Evolutionary conservation across 2,797 vertebrate genomes (phyloP).

Genomic region (Coregonus sp.): DNA sequence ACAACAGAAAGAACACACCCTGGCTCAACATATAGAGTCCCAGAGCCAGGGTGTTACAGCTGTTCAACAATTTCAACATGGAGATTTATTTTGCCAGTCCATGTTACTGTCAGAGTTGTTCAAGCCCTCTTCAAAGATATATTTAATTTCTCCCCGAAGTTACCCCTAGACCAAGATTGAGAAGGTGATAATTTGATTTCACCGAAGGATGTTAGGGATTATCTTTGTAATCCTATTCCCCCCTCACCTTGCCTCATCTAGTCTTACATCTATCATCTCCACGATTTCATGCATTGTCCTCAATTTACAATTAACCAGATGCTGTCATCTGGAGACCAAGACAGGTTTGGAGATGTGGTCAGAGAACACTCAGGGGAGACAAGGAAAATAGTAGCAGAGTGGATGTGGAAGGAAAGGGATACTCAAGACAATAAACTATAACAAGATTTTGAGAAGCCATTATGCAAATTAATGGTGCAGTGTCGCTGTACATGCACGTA

Average conservation of each 20-base stretch:
- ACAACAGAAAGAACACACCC: too few species aligned
- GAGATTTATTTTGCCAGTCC: neutral
- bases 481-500: neutral
- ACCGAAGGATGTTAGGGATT: neutral
- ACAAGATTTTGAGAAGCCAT: neutral
- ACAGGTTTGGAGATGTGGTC: neutral
- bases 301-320: neutral
- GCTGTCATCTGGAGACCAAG: neutral
- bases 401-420: neutral
- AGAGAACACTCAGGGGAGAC: neutral
- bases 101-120: neutral
- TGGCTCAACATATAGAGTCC: too few species aligned
- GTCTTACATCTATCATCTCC: neutral
- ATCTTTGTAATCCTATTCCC: neutral
- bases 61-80: neutral
- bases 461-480: neutral
- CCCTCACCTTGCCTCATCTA: conserved; percentile 1
- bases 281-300: neutral
- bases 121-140: conserved; percentile 8
- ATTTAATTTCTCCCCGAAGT: conserved; percentile 3
- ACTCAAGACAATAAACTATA: neutral
- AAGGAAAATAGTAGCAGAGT: neutral
- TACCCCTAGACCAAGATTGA: neutral
- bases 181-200: conserved; percentile 10
- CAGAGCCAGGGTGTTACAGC: too few species aligned